phyloP scores from a whole-genome alignment of 2,797 vertebrate species.

The Notoglanidium macrostoma region DNA sequence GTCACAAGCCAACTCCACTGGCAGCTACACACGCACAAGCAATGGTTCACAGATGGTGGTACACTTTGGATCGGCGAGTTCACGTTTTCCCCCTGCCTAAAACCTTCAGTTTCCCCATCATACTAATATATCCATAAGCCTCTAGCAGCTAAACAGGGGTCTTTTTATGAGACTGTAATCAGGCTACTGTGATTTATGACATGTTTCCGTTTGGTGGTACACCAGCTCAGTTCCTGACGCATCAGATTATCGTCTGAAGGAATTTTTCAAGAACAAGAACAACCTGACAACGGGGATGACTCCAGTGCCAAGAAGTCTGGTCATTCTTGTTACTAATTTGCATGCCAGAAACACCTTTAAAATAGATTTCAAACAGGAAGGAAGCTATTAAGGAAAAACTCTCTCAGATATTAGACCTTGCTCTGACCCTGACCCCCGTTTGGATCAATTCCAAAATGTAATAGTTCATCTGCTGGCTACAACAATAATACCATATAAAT shows the following conservation, averaged over 20 bases:
- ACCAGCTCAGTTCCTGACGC: not conserved
- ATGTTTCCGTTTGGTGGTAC: not conserved
- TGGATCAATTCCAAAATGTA: not conserved
- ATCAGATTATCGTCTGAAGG: not conserved
- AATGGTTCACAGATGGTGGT: conserved; percentile 37
- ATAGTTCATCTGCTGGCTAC: too few species aligned
- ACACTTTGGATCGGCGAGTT: not conserved
- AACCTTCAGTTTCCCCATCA: not conserved
- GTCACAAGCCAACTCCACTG: conserved; percentile 21
- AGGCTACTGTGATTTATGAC: not conserved
- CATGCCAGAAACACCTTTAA: not conserved
- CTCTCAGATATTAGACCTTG: not conserved
- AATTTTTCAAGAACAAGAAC: not conserved
- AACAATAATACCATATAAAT: not conserved
- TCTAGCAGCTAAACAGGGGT: not conserved
- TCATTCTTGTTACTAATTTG: not conserved
- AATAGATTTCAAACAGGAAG: not conserved
- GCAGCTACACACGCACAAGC: conserved; percentile 30
- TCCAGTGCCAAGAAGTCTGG: not conserved
- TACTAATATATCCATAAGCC: not conserved
- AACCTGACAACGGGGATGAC: not conserved
- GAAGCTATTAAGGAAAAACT: not conserved
- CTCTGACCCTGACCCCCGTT: not conserved
- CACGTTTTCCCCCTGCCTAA: not conserved
- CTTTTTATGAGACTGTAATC: not conserved